A percentile compares a stretch with the other conserved stretches of the same genome.
phyloP scores from a whole-genome alignment of 2,888 invertebrate genomes.

The Eulithis prunata region DNA sequence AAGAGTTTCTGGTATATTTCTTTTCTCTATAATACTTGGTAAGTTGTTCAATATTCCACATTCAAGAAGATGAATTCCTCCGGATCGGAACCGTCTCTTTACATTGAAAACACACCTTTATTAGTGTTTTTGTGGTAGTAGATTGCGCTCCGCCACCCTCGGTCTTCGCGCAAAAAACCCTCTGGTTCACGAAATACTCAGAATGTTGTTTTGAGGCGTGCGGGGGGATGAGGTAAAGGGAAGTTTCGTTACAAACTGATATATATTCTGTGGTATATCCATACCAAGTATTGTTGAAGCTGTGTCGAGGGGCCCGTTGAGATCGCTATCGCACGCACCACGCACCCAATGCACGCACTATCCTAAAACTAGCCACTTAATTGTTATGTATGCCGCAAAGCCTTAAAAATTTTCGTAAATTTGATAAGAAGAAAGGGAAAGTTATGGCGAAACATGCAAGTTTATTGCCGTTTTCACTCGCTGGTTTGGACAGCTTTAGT shows the following conservation, averaged over 20 bases:
- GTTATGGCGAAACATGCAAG: constrained; percentile 42
- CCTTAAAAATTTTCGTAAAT: constrained; percentile 54
- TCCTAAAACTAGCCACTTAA: constrained; percentile 80
- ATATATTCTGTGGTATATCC: constrained; percentile 1
- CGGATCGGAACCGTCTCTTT: constrained; percentile 52
- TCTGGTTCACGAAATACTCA: constrained; percentile 77
- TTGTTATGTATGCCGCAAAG: constrained; percentile 74
- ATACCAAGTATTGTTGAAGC: constrained; percentile 23
- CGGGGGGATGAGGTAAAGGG: constrained; percentile 49
- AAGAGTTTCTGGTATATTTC: too few relatives aligned
- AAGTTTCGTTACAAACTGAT: constrained; percentile 28
- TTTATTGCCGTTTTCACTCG: constrained; percentile 45
- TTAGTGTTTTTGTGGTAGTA: constrained; percentile 81
- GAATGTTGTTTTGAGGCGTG: constrained; percentile 78
- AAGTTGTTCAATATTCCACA: not conserved
- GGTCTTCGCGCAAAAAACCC: constrained; percentile 83
- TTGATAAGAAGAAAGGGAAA: constrained; percentile 45
- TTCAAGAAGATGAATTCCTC: not conserved
- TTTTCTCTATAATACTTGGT: too few relatives aligned
- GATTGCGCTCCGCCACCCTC: constrained; percentile 82
- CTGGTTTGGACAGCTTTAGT: constrained; percentile 33
- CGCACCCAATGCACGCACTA: constrained; percentile 81
- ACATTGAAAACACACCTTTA: constrained; percentile 51
- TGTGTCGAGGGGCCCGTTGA: constrained; percentile 59
- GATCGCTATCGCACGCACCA: constrained; percentile 81